Evolutionary conservation across 2,888 invertebrate genomes (phyloP), one percentile per base, ranked within the genome.

Genomic region (Phrixothrix hirtus): DNA sequence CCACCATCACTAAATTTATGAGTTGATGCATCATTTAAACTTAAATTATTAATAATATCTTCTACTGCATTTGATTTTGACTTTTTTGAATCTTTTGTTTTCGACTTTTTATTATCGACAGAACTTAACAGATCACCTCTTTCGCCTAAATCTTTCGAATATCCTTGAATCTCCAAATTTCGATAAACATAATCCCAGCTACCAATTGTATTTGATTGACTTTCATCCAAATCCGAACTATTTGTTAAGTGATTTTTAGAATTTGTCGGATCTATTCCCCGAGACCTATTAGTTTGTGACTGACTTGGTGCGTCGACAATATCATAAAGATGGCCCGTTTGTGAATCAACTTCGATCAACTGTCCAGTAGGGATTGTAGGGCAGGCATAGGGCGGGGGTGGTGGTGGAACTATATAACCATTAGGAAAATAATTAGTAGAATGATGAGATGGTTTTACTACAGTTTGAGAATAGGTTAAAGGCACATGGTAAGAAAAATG

Each of bases 101-200:
- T 79, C 37, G 78, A 66, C 30, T 79, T 58, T 45, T 21, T 52
- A 7, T 17, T 7, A 17, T 38, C 79, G 1, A 78, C 59, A 0
- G 79, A 77, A 4, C 81, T 81, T 29, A 84, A 62, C 46, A 87
- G 78, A 61, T 89, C 83, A 46, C 84, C 87, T 35, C 87, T 73
- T 62, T 84, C 84, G 0, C 83, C 83, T 4, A 84, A 69, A 62
- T 88, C 88, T 59, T 81, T 82, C 5, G 76, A 77, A 60, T 88
- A 87, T 0, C 88, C 86, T 63, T 87, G 84, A 61, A 83, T 87
- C 49, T 89, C 88, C 25, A 91, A 75, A 68, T 88, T 87, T 61
- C 84, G 81, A 68, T 86, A 91, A 0, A 91, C 89, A 67, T 88
- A 89, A 67, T 87, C 87, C 91, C 91, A 92, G 41, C 84, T 83